These are phyloP conservation scores for Lepus europaeus DNA, from an alignment of 2,113 vertebrate genomes.

Conservation along the genomic window DNA sequence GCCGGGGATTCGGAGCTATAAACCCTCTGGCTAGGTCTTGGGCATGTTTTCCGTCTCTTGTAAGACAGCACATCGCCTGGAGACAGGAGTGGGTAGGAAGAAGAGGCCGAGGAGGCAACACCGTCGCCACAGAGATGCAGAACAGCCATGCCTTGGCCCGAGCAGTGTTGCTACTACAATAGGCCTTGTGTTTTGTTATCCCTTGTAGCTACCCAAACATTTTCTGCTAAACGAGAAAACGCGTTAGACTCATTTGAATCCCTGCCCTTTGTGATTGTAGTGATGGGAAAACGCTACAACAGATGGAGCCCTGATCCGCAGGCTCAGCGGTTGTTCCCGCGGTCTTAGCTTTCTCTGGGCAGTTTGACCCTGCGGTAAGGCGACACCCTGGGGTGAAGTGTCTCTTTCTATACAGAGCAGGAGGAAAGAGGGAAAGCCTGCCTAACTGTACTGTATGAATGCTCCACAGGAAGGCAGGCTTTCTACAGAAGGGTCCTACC, in stretches of 20 bases:
- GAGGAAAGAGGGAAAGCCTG: background rate
- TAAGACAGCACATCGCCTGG: background rate
- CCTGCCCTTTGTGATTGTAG: slow-evolving; percentile 71
- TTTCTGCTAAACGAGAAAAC: slow-evolving; percentile 55
- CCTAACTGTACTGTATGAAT: background rate
- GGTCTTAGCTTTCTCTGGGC: background rate
- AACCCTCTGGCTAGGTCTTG: background rate
- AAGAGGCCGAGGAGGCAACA: background rate
- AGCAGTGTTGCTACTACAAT: slow-evolving; percentile 8
- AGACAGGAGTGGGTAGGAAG: slow-evolving; percentile 26
- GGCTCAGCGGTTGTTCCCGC: slow-evolving; percentile 29
- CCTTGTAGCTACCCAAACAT: background rate
- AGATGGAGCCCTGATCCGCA: background rate
- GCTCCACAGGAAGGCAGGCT: background rate
- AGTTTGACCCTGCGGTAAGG: background rate
- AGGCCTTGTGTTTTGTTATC: slow-evolving; percentile 50
- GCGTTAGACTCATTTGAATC: slow-evolving; percentile 15
- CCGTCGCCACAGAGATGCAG: slow-evolving; percentile 1
- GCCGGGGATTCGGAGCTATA: background rate
- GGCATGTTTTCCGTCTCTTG: background rate
- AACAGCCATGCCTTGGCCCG: slow-evolving; percentile 7
- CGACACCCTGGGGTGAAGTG: background rate
- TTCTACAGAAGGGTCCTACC: slow-evolving; percentile 13
- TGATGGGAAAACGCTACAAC: slow-evolving; percentile 51
- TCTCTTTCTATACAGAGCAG: background rate